Percentiles rank a stretch among this genome's conserved stretches.
phyloP scores from a whole-genome alignment of 2,888 invertebrate genomes.

The Marasmarcha lunaedactyla region DNA sequence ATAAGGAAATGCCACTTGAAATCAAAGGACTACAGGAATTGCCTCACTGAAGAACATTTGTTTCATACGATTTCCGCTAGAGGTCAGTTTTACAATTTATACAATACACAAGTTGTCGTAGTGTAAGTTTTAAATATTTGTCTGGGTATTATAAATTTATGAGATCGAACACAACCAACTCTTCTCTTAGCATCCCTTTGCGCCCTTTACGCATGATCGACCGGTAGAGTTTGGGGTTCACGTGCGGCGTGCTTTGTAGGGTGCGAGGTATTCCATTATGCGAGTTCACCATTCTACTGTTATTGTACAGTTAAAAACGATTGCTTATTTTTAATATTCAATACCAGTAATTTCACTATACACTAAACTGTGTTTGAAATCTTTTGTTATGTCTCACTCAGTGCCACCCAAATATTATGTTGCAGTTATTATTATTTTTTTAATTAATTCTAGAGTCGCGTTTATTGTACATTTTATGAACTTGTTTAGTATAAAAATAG shows the following conservation, averaged over 20 bases:
- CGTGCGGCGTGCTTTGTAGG: slow-evolving; percentile 36
- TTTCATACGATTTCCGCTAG: slow-evolving; percentile 62
- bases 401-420: no score
- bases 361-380: no score
- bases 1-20: slow-evolving; percentile 53
- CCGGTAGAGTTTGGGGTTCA: slow-evolving; percentile 65
- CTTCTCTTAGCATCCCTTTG: slow-evolving; percentile 67
- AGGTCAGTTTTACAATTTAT: slow-evolving; percentile 48
- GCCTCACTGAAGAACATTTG: slow-evolving; percentile 62
- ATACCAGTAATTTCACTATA: no score
- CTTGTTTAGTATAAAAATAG: no score
- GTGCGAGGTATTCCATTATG: slow-evolving; percentile 33
- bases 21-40: slow-evolving; percentile 63
- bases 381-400: no score
- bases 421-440: no score
- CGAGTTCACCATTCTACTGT: background rate
- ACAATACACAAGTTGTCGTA: slow-evolving; percentile 9
- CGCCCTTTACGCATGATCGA: slow-evolving; percentile 71
- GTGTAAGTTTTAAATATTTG: background rate
- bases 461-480: no score
- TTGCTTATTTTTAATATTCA: no score
- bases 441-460: no score
- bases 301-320: no score
- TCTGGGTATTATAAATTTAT: slow-evolving; percentile 21
- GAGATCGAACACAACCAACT: slow-evolving; percentile 59